phyloP scores from a whole-genome alignment of 2,888 invertebrate species.

The Heteropelma amictum region DNA sequence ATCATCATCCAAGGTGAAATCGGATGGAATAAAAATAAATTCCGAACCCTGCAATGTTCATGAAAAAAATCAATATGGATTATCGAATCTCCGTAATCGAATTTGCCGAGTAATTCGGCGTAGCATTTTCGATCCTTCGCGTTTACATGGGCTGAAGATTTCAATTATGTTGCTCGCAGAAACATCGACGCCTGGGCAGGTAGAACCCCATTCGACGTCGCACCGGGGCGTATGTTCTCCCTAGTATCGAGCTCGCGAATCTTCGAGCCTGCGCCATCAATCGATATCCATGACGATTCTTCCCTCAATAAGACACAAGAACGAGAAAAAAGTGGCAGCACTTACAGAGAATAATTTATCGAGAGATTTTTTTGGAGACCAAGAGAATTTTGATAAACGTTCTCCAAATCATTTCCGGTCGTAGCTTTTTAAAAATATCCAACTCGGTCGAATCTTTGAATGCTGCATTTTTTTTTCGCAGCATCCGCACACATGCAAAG shows the following conservation, averaged over 20 bases:
- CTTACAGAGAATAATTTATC: not conserved
- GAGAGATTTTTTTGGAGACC: no score
- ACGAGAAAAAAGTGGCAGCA: not conserved
- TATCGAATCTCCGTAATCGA: not conserved
- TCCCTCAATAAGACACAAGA: not conserved
- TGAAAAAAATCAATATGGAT: not conserved
- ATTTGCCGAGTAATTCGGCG: not conserved
- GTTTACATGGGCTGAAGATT: constrained; percentile 59
- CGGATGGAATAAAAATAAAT: no score
- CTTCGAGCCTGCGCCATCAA: constrained; percentile 12
- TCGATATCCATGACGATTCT: not conserved
- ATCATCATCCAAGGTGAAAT: no score
- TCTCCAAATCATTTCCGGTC: no score
- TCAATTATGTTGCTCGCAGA: constrained; percentile 69
- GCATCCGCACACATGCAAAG: no score
- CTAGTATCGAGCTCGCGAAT: constrained; percentile 14
- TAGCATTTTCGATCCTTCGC: not conserved
- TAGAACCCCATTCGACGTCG: constrained; percentile 58
- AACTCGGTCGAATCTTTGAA: no score
- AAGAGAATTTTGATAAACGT: no score
- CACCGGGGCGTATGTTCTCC: not conserved
- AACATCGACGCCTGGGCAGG: constrained; percentile 75
- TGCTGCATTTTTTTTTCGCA: no score
- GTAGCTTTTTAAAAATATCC: no score
- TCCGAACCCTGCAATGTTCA: no score